Evolutionary conservation across 2,113 vertebrate genomes (phyloP).

Genomic region (Gila orcuttii): DNA sequence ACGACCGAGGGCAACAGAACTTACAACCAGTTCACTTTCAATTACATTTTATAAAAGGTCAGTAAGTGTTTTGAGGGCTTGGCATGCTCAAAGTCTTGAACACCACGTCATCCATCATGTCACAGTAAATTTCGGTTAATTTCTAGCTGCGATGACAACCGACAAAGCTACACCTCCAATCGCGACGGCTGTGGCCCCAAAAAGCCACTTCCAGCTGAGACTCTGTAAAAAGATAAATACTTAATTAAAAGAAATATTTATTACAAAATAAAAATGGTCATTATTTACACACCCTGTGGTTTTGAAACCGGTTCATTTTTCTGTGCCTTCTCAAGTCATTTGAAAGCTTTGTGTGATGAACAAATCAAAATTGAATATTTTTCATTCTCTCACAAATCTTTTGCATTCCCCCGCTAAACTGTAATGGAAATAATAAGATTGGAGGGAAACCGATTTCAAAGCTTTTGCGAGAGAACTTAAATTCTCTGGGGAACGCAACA

Average conservation of each 20-base stretch:
- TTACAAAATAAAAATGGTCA: background rate
- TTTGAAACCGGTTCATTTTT: background rate
- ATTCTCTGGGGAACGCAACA: background rate
- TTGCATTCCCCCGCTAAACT: too few species aligned
- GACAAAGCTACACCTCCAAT: constrained; percentile 94
- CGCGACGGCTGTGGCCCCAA: constrained; percentile 92
- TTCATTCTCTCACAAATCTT: background rate
- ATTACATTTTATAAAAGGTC: background rate
- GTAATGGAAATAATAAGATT: too few species aligned
- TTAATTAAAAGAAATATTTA: background rate
- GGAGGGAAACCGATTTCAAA: too few species aligned
- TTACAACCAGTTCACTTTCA: background rate
- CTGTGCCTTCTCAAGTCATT: background rate
- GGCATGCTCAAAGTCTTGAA: constrained; percentile 6
- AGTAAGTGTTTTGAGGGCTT: background rate
- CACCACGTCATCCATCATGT: background rate
- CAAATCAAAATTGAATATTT: background rate
- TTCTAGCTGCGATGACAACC: constrained; percentile 94
- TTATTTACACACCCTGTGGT: background rate
- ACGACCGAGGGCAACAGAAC: constrained; percentile 38
- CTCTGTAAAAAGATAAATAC: constrained; percentile 60
- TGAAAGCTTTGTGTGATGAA: background rate
- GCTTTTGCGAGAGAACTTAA: background rate
- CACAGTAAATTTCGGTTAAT: constrained; percentile 71
- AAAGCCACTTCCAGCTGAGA: constrained; percentile 95